Conservation (phyloP, 2,797 vertebrate genomes). For the Labeo calbasu region DNA sequence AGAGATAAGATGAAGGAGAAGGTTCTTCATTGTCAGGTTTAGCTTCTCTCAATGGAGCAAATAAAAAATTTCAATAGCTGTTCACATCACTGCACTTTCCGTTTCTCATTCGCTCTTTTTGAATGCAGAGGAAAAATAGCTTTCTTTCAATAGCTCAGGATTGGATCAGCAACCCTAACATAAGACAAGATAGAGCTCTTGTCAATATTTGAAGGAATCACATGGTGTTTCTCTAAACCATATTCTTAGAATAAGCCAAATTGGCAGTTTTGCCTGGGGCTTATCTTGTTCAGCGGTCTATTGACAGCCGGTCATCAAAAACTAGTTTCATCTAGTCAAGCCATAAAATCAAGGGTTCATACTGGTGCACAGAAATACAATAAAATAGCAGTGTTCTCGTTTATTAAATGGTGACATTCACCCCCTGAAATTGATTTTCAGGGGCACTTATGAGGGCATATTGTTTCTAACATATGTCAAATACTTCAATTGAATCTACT, state of each 20-base stretch:
- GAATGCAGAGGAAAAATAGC: constrained; percentile 55
- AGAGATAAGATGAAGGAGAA: constrained; percentile 21
- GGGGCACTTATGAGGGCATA: constrained; percentile 12
- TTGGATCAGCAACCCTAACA: constrained; percentile 27
- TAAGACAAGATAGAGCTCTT: not conserved
- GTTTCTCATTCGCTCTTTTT: not conserved
- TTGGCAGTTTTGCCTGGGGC: constrained; percentile 9
- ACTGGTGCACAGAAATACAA: constrained; percentile 10
- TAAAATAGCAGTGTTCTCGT: not conserved
- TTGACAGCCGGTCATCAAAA: constrained; percentile 44
- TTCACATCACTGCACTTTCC: constrained; percentile 3
- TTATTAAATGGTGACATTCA: not conserved
- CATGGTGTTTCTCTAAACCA: not conserved
- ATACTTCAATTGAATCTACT: constrained; percentile 3
- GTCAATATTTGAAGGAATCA: constrained; percentile 21
- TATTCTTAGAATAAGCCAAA: constrained; percentile 24
- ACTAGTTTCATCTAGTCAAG: constrained; percentile 57
- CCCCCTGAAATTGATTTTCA: not conserved
- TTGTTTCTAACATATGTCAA: constrained; percentile 10
- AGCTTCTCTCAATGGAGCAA: not conserved
- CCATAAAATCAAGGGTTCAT: constrained; percentile 32
- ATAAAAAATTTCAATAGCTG: constrained; percentile 30
- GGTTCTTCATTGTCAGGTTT: constrained; percentile 16
- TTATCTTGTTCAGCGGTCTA: not conserved
- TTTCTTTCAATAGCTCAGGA: constrained; percentile 53